Evolutionary conservation across 2,888 invertebrate genomes (phyloP).

Genomic region (Orchestes rusci): DNA sequence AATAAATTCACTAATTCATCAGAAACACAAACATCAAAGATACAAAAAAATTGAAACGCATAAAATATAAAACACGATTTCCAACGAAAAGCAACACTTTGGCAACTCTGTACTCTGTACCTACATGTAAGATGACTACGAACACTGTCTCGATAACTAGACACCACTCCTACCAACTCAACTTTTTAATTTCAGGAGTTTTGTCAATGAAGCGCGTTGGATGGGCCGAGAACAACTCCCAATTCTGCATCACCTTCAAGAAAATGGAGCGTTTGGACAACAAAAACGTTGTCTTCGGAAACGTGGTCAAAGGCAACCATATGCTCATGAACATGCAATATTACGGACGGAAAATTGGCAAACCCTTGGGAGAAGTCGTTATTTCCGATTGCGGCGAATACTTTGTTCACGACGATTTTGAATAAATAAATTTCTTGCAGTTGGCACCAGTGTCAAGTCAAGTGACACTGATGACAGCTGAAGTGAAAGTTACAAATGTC

Average conservation of each 20-base stretch:
- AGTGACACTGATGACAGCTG: neutral
- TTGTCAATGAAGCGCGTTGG: constrained; percentile 43
- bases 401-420: no score
- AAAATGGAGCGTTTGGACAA: constrained; percentile 42
- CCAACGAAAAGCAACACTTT: no score
- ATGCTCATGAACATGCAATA: constrained; percentile 38
- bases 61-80: no score
- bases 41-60: no score
- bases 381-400: constrained; percentile 37
- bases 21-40: no score
- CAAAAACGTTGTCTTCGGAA: constrained; percentile 48
- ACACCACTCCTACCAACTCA: no score
- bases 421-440: no score
- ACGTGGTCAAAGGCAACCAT: constrained; percentile 40
- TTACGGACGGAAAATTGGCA: constrained; percentile 39
- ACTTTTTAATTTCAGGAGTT: constrained; percentile 34
- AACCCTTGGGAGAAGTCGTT: constrained; percentile 36
- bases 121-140: no score
- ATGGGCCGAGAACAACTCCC: constrained; percentile 44
- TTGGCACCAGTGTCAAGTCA: no score
- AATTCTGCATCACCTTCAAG: constrained; percentile 48
- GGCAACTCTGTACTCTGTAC: no score
- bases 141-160: no score
- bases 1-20: no score
- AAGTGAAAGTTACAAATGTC: constrained; percentile 24